Evolutionary conservation across 2,113 vertebrate genomes (phyloP).

Genomic region (Boulengeromyrus knoepffleri): DNA sequence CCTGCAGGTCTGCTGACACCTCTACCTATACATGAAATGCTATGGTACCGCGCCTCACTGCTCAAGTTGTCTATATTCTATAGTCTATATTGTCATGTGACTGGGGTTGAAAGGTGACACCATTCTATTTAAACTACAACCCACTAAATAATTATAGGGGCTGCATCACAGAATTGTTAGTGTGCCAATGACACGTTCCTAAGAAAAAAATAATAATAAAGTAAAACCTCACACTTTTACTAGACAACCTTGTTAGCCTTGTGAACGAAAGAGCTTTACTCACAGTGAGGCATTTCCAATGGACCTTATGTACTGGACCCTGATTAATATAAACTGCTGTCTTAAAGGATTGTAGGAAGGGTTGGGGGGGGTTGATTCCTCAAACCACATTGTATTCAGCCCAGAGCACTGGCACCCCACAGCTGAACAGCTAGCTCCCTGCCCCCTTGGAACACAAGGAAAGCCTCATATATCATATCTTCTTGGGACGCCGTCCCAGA

Average conservation of each 20-base stretch:
- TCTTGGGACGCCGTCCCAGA: conserved; percentile 85
- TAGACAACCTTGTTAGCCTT: neutral
- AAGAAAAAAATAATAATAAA: neutral
- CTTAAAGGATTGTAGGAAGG: neutral
- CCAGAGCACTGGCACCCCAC: conserved; percentile 29
- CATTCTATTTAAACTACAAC: conserved; percentile 17
- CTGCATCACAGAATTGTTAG: neutral
- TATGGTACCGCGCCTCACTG: neutral
- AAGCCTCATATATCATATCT: conserved; percentile 64
- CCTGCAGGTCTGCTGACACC: conserved; percentile 24
- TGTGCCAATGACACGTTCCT: neutral
- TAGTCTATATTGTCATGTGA: conserved; percentile 32
- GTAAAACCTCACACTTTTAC: neutral
- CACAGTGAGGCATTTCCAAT: neutral
- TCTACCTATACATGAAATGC: conserved; percentile 31
- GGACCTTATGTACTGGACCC: neutral
- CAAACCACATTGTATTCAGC: conserved; percentile 5
- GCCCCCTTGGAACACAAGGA: neutral
- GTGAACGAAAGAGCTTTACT: neutral
- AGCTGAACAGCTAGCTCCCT: conserved; percentile 37
- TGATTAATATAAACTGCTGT: neutral
- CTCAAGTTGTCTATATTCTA: neutral
- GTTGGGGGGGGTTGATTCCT: neutral
- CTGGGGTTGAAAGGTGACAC: conserved; percentile 16
- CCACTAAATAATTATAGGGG: conserved; percentile 24